Conservation (phyloP, 35 echinoderm and acorn worm genomes). For the Antedon bifida region DNA sequence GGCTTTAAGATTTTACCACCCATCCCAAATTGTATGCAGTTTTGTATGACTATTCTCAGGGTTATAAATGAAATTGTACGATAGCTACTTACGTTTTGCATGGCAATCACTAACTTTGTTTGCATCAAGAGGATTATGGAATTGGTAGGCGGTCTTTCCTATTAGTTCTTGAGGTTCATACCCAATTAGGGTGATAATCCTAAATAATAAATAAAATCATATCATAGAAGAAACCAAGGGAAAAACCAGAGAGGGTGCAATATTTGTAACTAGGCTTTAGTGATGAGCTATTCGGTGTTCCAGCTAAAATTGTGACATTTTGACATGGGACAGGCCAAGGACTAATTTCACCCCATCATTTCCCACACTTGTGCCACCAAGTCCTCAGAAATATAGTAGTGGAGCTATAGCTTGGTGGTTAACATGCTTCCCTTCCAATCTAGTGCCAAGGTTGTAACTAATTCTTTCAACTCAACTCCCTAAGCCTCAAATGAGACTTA, state of each 20-base stretch:
- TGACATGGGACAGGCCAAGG: no score
- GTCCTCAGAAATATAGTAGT: no score
- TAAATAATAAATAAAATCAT: slow-evolving; percentile 4
- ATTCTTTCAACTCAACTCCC: no score
- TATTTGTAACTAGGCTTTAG: not conserved
- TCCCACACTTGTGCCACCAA: no score
- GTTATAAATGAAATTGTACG: not conserved
- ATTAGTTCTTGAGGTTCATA: slow-evolving; percentile 98
- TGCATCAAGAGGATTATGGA: slow-evolving; percentile 93
- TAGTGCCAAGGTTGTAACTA: no score
- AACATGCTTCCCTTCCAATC: no score
- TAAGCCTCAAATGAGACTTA: no score
- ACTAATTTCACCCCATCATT: no score
- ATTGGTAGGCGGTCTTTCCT: slow-evolving; percentile 96
- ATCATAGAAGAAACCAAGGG: not conserved
- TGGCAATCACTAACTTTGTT: slow-evolving; percentile 92
- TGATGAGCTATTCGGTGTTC: no score
- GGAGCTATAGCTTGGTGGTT: no score
- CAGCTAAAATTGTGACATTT: no score
- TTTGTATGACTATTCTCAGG: not conserved
- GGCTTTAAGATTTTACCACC: no score
- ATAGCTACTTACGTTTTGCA: slow-evolving; percentile 88
- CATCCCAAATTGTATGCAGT: not conserved
- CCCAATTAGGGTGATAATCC: slow-evolving; percentile 92
- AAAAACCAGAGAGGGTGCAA: not conserved